phyloP scores from a whole-genome alignment of 2,888 invertebrate species.

The Ligdia adustata region DNA sequence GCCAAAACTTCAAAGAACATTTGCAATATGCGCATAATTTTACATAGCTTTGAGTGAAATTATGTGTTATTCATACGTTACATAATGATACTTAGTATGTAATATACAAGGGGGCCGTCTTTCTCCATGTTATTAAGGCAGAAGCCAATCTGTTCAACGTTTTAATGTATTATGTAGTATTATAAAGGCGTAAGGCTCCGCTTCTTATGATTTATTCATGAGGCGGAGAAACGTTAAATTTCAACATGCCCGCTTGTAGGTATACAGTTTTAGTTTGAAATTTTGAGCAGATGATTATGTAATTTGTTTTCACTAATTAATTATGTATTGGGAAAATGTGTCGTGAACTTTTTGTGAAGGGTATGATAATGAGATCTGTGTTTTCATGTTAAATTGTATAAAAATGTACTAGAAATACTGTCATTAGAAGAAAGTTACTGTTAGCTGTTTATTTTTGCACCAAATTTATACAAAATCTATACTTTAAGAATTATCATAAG shows the following conservation, averaged over 20 bases:
- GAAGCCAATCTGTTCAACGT: slow-evolving; percentile 80
- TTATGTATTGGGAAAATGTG: slow-evolving; percentile 39
- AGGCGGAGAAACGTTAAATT: slow-evolving; percentile 75
- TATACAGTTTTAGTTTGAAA: slow-evolving; percentile 49
- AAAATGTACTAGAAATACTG: too few relatives aligned
- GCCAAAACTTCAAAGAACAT: slow-evolving; percentile 3
- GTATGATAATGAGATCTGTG: too few relatives aligned
- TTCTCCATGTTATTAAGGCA: slow-evolving; percentile 71
- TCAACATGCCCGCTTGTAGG: slow-evolving; percentile 75
- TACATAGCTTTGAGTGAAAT: slow-evolving; percentile 14
- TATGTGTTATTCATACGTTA: slow-evolving; percentile 17
- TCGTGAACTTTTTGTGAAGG: too few relatives aligned
- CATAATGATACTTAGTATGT: slow-evolving; percentile 17
- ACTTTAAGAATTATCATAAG: too few relatives aligned
- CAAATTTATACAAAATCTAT: too few relatives aligned
- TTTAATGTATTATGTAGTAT: slow-evolving; percentile 84
- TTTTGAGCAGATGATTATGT: slow-evolving; percentile 70
- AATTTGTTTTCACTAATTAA: slow-evolving; percentile 59
- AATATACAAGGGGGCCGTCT: slow-evolving; percentile 15
- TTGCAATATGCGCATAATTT: slow-evolving; percentile 3
- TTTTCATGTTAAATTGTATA: too few relatives aligned
- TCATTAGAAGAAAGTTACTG: too few relatives aligned
- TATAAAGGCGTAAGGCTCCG: slow-evolving; percentile 78
- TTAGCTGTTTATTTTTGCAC: too few relatives aligned
- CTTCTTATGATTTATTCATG: slow-evolving; percentile 84